A percentile compares a stretch with the other conserved stretches of the same genome.
phyloP scores from a whole-genome alignment of 2,888 invertebrate genomes.

The Drosophila paramelanica region DNA sequence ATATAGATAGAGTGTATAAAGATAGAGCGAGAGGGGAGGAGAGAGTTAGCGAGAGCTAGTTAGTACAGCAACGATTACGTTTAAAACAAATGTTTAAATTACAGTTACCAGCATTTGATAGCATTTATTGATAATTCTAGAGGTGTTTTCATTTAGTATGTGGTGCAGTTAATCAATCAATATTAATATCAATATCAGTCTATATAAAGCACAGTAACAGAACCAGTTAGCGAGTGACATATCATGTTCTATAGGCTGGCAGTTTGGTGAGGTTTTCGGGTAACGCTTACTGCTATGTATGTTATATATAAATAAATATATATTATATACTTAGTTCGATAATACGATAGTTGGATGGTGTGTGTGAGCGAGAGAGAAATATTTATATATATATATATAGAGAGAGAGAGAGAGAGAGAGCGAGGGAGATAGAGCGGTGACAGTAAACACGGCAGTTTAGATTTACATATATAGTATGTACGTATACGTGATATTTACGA shows the following conservation, averaged over 20 bases:
- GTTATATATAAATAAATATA: constrained; percentile 29
- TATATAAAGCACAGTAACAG: constrained; percentile 68
- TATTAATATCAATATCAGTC: constrained; percentile 54
- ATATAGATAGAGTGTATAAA: constrained; percentile 1
- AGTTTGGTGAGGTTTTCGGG: constrained; percentile 43
- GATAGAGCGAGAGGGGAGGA: constrained; percentile 17
- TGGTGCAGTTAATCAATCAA: constrained; percentile 54
- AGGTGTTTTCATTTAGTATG: constrained; percentile 37
- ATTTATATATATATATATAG: constrained; percentile 7
- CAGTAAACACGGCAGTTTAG: constrained; percentile 73
- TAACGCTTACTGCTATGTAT: constrained; percentile 52
- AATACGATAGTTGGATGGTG: constrained; percentile 42
- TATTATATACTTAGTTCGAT: constrained; percentile 26
- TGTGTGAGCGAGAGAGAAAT: constrained; percentile 42
- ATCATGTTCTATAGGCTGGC: constrained; percentile 53
- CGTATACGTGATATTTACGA: constrained; percentile 78
- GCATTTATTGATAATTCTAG: constrained; percentile 47
- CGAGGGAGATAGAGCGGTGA: constrained; percentile 71
- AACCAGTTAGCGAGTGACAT: constrained; percentile 55
- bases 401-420: constrained; percentile 40
- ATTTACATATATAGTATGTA: constrained; percentile 65
- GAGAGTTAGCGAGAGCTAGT: constrained; percentile 27
- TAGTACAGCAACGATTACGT: constrained; percentile 37
- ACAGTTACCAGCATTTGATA: constrained; percentile 39
- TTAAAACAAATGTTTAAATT: constrained; percentile 32